These are phyloP conservation scores for Drosophila pallidifrons DNA, from an alignment of 1,140 invertebrate genomes.

Conservation along the genomic window DNA sequence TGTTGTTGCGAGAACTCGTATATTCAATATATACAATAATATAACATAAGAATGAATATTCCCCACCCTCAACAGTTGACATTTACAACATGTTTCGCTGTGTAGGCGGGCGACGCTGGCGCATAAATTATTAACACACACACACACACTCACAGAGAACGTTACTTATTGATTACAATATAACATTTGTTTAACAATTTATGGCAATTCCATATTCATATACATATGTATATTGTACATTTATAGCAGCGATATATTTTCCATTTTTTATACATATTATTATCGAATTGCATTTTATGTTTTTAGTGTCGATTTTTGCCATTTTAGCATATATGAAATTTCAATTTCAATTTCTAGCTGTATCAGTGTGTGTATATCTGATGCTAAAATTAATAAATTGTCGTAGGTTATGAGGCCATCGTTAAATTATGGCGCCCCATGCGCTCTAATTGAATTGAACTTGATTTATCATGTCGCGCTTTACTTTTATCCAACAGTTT, in stretches of 20 bases:
- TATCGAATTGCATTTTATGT: constrained; percentile 67
- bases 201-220: constrained; percentile 58
- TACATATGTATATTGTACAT: constrained; percentile 9
- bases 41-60: constrained; percentile 26
- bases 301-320: constrained; percentile 40
- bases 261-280: constrained; percentile 33
- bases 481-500: constrained; percentile 65
- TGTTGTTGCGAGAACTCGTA: constrained; percentile 1
- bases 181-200: constrained; percentile 82
- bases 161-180: constrained; percentile 78
- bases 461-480: constrained; percentile 74
- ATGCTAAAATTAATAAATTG: constrained; percentile 69
- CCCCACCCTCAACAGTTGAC: constrained; percentile 43
- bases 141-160: constrained; percentile 17
- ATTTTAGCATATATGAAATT: constrained; percentile 57
- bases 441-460: constrained; percentile 80
- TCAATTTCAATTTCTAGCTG: constrained; percentile 63
- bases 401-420: constrained; percentile 74
- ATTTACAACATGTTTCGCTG: constrained; percentile 70
- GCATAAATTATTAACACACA: constrained; percentile 68
- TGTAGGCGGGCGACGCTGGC: constrained; percentile 46
- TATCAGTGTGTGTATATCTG: constrained; percentile 9
- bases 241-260: not conserved
- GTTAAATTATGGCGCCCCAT: constrained; percentile 59
- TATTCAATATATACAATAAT: constrained; percentile 4